Evolutionary conservation across 2,797 vertebrate species (phyloP), one percentile per base, ranked within the genome.

Genomic region (Mormyrops boulengeri): DNA sequence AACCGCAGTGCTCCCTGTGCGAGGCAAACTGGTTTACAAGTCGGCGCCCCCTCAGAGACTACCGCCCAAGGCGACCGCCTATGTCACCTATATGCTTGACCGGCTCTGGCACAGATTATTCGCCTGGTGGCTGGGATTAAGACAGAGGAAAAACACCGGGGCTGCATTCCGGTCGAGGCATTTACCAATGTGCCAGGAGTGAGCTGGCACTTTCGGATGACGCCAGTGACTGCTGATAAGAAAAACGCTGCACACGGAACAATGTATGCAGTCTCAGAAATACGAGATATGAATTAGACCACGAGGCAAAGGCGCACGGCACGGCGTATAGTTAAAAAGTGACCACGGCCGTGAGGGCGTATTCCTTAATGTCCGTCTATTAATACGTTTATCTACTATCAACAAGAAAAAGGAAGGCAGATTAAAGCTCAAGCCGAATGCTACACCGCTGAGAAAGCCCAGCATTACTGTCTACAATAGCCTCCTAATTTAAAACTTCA

Each of bases 261-360:
- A 73, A 44, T 85, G 47, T 52, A 50, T 60, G 53, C 52, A 87
- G 49, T 49, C 6, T 44, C 41, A 57, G 34, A 22, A 60, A 34
- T 57, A 38, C 5, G 53, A 57, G 85, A 87, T 87, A 87, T 60
- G 52, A 87, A 87, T 57, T 38, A 87, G 53, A 87, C 52, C 53
- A 57, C 34, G 85, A 57, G 85, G 6, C 26, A 30, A 87, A 2
- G 11, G 26, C 34, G 22, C 49, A 49, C n/a, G 41, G n/a, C 17
- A 69, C 9, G 26, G 66, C 26, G 1, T 69, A 66, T 30, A 34
- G 69, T 77, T 77, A 77, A 19, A 41, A 41, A 41, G 34, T 38
- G 69, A 80, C 73, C 73, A 80, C 12, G 69, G 34, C 12, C 34
- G 4, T 38, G 73, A 17, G 30, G 62, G 9, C 12, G 30, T 73